Evolutionary conservation across 2,113 vertebrate species (phyloP), one percentile per base, ranked within the genome.

Genomic region (Bos javanicus): DNA sequence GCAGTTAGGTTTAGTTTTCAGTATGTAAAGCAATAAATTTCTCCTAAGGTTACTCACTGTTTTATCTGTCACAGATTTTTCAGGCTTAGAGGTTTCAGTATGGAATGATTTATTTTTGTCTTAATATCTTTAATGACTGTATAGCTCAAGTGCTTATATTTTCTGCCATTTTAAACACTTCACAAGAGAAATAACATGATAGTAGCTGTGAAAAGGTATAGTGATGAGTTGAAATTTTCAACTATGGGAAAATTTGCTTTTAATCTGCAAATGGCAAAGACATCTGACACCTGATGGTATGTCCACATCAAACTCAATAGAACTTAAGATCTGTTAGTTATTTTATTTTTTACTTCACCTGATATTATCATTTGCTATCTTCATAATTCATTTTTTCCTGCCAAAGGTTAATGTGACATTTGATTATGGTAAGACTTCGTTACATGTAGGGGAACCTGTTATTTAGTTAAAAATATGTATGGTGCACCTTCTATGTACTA

Each of bases 1-100:
- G 90, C 92, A 97, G 84, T 98, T 98, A 97, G 30, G 30, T 95
- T 97, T 90, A 93, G 26, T 36, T 98, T 98, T 95, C 60, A 93
- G 74, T 97, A 88, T 82, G 10, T 23, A 23, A 21, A 82, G 80
- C 48, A 82, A n/a, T 82, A 82, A 6, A 82, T 64, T 50, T 56
- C 36, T 98, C 96, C 83, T 89, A 56, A 7, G 11, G 81, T 76
- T 98, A 95, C 88, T 98, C 92, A 96, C 93, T 97, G 57, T 91
- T 84, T 84, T 82, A 95, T 92, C 48, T 94, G 54, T 80, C 67
- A 87, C 62, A 80, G 33, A 67, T 95, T 88, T 95, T 93, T 76
- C 56, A 33, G 5, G 15, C 26, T 62, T 92, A 15, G 2, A 21
- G 39, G 64, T 48, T 67, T 93, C 39, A 88, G 5, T 80, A 21